These are phyloP conservation scores for Cynopterus brachyotis DNA, from an alignment of 2,113 vertebrate genomes.

Conservation along the genomic window DNA sequence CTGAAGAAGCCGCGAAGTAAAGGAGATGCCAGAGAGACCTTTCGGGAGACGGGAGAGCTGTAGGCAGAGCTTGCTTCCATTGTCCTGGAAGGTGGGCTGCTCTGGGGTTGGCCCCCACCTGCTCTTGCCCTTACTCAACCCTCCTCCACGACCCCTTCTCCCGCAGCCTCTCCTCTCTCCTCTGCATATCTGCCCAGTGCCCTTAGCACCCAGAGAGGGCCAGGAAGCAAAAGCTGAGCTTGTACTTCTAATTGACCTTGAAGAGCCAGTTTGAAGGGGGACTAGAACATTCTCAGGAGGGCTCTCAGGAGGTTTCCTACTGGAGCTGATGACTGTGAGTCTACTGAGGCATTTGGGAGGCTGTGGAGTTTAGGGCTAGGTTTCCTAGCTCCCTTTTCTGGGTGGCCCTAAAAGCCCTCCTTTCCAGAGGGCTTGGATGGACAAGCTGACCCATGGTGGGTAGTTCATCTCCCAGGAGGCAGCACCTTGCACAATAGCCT, in stretches of 20 bases:
- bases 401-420: not conserved
- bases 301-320: not conserved
- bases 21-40: not conserved
- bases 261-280: not conserved
- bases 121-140: not conserved
- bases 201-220: not conserved
- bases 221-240: not conserved
- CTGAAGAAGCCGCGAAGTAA: not conserved
- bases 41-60: too few relatives aligned
- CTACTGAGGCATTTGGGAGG: not conserved
- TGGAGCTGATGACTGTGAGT: not conserved
- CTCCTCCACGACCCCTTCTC: not conserved
- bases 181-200: not conserved
- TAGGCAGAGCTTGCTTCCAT: not conserved
- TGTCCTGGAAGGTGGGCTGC: not conserved
- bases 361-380: not conserved
- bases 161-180: not conserved
- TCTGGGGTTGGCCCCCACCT: not conserved
- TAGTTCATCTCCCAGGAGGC: not conserved
- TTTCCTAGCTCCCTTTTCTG: not conserved
- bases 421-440: not conserved
- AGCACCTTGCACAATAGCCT: not conserved
- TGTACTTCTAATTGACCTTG: not conserved
- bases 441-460: not conserved
- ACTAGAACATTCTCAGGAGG: not conserved